Evolutionary conservation across 2,888 invertebrate genomes (phyloP), one percentile per base, ranked within the genome.

Genomic region (Leistus spinibarbis): DNA sequence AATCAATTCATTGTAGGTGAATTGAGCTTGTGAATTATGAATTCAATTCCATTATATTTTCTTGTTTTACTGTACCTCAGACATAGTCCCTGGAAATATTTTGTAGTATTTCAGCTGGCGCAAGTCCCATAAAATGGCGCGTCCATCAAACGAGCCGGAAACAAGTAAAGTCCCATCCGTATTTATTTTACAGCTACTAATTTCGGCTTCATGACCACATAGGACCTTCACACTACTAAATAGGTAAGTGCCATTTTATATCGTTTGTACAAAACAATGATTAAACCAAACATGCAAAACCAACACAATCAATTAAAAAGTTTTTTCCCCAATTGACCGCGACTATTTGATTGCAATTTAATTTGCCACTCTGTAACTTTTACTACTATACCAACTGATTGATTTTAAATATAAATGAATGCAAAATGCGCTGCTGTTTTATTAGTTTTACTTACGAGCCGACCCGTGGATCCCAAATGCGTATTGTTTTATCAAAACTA

Each of bases 121-220:
- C 0, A 91, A 87, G 73, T 91, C 89, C 95, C 95, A 95, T 53
- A 95, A 86, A 79, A 90, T 90, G 0, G 92, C 91, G 0, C 93
- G 92, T 82, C 91, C 93, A 85, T 95, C 95, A 81, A 95, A 94
- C 0, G 95, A 95, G 3, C 92, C 90, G 0, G 92, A 92, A 7
- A 91, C 93, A 76, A 93, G 88, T 67, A 91, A 83, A 0, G 88
- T 86, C 77, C 90, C 89, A 81, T 91, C 88, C 85, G 91, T 92
- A 84, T 91, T 92, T 86, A 91, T 91, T 77, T 90, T 86, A 79
- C 92, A 91, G 81, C 90, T 91, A 20, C 91, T 92, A 53, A 93
- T 87, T 84, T 92, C 93, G 0, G 89, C 91, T 0, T 87, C 87
- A 81, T 93, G 93, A 0, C 92, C 92, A 2, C 82, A 83, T 54